Evolutionary conservation across 2,888 invertebrate species (phyloP), one percentile per base, ranked within the genome.

Genomic region (Tetrapedia diversipes): DNA sequence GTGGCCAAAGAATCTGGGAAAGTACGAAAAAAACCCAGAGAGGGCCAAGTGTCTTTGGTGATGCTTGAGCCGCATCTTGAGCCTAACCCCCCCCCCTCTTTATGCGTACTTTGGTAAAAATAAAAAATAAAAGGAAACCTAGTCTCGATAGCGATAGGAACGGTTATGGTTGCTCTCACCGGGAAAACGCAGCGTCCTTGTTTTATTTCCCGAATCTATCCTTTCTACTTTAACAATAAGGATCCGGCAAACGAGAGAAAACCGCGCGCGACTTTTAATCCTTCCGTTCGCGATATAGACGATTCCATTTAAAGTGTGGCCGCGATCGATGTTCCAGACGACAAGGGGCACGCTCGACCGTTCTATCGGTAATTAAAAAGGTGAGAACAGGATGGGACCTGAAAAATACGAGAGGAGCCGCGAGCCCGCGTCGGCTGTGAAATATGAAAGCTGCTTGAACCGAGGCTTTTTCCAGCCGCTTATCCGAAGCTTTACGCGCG

Each of bases 381-480:
- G 79, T 53, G 81, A 71, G 69, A 79, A 82, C 71, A 63, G 74
- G 69, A 51, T 34, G 22, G 71, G 39, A 66, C n/a, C n/a, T 27
- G 57, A 57, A 66, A 71, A 51, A 71, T 57, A 71, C 47, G 61
- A 64, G 29, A 24, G 49, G 49, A 4, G 19, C 53, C 27, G 54
- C 37, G 56, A 29, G 27, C 37, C 37, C 14, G 32, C n/a, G 29
- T n/a, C n/a, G n/a, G n/a, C n/a, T n/a, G 74, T 79, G 84, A 82
- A 80, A 84, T 82, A 84, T 84, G 84, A 82, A 84, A 80, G 78
- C 77, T 77, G 84, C 82, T 82, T 73, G 80, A 80, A 69, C 67
- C 78, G 76, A 29, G 77, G 68, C 73, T 72, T 83, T 81, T 79
- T 68, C 77, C 79, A 66, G 69, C 64, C 81, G 82, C 77, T 85